These are phyloP conservation scores for Perca flavescens DNA, from an alignment of 2,113 vertebrate species.

Conservation along the genomic window DNA sequence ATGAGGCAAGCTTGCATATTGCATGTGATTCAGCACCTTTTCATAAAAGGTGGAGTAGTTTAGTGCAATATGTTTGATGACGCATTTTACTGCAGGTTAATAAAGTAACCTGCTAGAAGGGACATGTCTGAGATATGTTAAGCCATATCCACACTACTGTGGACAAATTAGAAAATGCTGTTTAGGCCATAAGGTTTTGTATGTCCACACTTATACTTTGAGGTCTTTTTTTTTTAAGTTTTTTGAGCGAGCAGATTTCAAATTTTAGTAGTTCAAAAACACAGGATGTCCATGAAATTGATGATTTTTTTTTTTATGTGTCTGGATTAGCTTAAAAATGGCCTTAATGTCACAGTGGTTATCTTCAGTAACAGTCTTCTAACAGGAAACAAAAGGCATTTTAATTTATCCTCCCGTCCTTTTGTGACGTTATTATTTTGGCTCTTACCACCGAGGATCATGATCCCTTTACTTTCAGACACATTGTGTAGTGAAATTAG, in stretches of 20 bases:
- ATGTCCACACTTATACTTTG: not conserved
- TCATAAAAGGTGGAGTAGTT: slow-evolving; percentile 25
- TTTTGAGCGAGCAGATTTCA: not conserved
- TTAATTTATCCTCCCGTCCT: not conserved
- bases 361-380: not conserved
- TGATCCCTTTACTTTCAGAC: slow-evolving; percentile 13
- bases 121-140: slow-evolving; percentile 5
- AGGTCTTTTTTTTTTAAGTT: not conserved
- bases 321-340: not conserved
- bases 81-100: slow-evolving; percentile 20
- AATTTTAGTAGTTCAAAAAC: not conserved
- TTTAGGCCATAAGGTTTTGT: not conserved
- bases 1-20: not conserved
- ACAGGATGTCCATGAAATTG: no score
- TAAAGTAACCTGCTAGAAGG: not conserved
- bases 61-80: slow-evolving; percentile 25
- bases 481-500: not conserved
- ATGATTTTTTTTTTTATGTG: not conserved
- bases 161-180: not conserved
- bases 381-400: slow-evolving; percentile 4
- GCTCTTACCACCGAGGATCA: not conserved
- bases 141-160: not conserved
- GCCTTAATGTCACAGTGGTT: not conserved
- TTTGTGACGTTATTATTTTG: slow-evolving; percentile 1
- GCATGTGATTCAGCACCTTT: slow-evolving; percentile 13